Conservation (phyloP, 2,113 vertebrate species). For the Oryzias celebensis region DNA sequence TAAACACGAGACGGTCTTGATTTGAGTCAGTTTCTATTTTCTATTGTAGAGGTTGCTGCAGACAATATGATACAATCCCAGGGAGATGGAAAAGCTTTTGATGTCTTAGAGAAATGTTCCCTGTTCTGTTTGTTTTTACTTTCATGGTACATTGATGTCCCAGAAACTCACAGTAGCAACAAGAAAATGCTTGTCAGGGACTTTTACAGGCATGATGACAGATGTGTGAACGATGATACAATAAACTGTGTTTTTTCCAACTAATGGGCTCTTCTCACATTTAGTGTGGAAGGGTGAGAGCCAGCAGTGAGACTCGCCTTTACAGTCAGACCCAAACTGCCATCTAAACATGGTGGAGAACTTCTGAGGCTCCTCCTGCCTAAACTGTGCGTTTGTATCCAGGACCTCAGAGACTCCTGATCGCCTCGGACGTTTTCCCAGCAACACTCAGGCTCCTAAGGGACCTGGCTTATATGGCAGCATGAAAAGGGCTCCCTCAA, state of each 20-base stretch:
- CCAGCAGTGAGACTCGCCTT: too few relatives aligned
- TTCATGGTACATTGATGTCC: too few relatives aligned
- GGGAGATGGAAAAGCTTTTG: too few relatives aligned
- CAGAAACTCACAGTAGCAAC: too few relatives aligned
- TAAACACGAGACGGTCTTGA: too few relatives aligned
- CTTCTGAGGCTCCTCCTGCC: constrained; percentile 13
- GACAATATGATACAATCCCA: too few relatives aligned
- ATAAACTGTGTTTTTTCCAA: background rate
- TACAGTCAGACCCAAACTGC: background rate
- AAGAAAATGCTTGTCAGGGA: too few relatives aligned
- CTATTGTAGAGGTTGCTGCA: too few relatives aligned
- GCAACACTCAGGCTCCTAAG: constrained; percentile 66
- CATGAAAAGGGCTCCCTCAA: constrained; percentile 65
- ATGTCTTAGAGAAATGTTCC: too few relatives aligned
- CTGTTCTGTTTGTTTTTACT: too few relatives aligned
- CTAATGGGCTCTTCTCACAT: background rate
- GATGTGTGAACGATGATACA: background rate
- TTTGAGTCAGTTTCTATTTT: too few relatives aligned
- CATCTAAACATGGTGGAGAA: constrained; percentile 7
- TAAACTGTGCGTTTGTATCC: constrained; percentile 30
- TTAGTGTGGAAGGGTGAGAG: background rate
- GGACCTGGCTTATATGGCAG: constrained; percentile 44
- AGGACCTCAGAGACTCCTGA: constrained; percentile 23
- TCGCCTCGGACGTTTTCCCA: constrained; percentile 57
- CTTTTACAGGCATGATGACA: background rate